These are phyloP conservation scores for Pedetes capensis DNA, from an alignment of 2,113 vertebrate genomes.

Conservation along the genomic window DNA sequence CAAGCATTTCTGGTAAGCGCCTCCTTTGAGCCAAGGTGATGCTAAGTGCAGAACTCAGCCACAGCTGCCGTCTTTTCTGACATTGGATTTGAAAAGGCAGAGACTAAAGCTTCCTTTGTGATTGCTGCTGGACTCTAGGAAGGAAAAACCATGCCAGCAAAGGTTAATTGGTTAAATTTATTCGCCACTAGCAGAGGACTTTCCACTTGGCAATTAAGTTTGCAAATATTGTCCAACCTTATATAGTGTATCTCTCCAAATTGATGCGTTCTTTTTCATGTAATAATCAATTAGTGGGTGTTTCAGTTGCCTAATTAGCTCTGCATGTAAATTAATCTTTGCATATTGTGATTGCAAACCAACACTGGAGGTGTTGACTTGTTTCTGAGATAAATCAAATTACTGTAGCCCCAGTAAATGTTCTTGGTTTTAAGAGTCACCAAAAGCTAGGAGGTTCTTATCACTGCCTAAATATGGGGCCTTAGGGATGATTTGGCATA, in stretches of 20 bases:
- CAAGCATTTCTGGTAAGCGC: neutral
- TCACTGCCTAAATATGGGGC: slow-evolving; percentile 16
- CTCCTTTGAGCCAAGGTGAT: neutral
- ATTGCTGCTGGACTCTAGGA: neutral
- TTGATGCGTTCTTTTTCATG: slow-evolving; percentile 63
- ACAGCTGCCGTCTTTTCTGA: neutral
- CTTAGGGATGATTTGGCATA: slow-evolving; percentile 76
- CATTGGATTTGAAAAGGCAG: neutral
- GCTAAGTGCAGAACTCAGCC: neutral
- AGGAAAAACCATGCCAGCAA: neutral
- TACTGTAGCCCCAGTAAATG: slow-evolving; percentile 66
- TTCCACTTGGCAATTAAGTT: slow-evolving; percentile 72
- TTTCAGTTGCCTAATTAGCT: slow-evolving; percentile 72
- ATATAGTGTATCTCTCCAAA: slow-evolving; percentile 63
- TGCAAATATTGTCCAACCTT: slow-evolving; percentile 67
- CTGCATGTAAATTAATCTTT: slow-evolving; percentile 75
- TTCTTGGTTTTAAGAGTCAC: slow-evolving; percentile 64
- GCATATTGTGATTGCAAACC: slow-evolving; percentile 77
- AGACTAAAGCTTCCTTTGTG: neutral
- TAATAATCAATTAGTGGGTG: slow-evolving; percentile 77
- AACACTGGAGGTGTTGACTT: slow-evolving; percentile 62
- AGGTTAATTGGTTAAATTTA: slow-evolving; percentile 68
- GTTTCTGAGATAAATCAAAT: slow-evolving; percentile 80
- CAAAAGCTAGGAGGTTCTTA: slow-evolving; percentile 70
- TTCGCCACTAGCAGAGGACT: slow-evolving; percentile 53